Conservation (phyloP, 2,797 vertebrate species). For the Helarctos malayanus region DNA sequence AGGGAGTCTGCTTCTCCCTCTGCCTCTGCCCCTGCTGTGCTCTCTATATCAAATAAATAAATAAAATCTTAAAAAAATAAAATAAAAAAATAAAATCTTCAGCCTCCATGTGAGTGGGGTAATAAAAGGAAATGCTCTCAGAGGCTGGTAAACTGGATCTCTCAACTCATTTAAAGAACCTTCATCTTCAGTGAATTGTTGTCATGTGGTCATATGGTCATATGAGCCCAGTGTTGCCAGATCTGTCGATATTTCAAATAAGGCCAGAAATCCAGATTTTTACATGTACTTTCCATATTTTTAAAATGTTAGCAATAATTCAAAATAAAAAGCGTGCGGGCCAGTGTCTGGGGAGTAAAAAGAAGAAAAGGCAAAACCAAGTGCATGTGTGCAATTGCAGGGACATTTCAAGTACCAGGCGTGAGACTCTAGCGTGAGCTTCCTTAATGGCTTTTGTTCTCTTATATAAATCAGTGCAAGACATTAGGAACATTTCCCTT, state of each 20-base stretch:
- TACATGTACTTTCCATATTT: neutral
- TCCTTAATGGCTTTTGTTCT: neutral
- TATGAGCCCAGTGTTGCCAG: neutral
- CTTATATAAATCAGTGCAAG: neutral
- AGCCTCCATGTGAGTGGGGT: neutral
- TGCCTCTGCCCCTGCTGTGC: neutral
- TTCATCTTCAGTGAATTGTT: neutral
- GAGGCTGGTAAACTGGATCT: neutral
- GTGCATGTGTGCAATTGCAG: neutral
- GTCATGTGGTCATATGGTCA: neutral
- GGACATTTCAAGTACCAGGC: neutral
- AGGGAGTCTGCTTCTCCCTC: neutral
- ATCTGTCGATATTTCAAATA: slow-evolving; percentile 29
- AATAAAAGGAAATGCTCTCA: neutral
- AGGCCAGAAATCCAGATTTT: neutral
- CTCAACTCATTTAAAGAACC: accelerated
- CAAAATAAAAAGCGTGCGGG: neutral
- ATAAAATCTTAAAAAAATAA: no score
- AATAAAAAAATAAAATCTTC: neutral
- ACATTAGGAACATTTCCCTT: neutral
- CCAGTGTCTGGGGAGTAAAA: neutral
- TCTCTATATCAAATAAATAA: neutral
- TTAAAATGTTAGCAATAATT: slow-evolving; percentile 5
- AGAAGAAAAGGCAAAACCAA: neutral
- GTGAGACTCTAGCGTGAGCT: neutral